phyloP scores from a whole-genome alignment of 2,888 invertebrate genomes.

The Dioctria linearis region DNA sequence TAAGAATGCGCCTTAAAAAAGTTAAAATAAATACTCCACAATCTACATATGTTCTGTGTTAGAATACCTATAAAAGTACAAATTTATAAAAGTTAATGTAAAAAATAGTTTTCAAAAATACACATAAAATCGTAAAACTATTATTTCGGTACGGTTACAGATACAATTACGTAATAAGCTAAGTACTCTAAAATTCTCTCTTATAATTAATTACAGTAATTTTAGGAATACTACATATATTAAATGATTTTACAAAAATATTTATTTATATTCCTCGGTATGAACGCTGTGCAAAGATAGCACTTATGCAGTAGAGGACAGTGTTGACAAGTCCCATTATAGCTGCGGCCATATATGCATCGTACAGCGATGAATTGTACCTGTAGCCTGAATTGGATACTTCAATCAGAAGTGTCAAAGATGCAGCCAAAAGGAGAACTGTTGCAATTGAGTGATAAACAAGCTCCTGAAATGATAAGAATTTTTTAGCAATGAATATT shows the following conservation, averaged over 20 bases:
- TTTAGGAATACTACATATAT: too few species aligned
- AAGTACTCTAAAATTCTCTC: too few species aligned
- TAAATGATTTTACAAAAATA: neutral
- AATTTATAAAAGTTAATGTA: neutral
- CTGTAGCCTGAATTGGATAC: conserved; percentile 72
- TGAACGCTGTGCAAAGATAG: conserved; percentile 82
- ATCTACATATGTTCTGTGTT: neutral
- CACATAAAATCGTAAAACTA: neutral
- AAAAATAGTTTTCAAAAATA: neutral
- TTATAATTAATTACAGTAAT: too few species aligned
- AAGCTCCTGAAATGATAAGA: conserved; percentile 77
- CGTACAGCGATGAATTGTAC: conserved; percentile 72
- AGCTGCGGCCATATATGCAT: conserved; percentile 80
- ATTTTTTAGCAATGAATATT: too few species aligned
- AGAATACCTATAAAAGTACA: neutral
- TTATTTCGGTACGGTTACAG: neutral
- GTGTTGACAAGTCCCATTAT: conserved; percentile 83
- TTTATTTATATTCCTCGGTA: conserved; percentile 80
- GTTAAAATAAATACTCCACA: neutral
- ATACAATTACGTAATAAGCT: neutral
- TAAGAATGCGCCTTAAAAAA: too few species aligned
- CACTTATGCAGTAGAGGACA: conserved; percentile 82
- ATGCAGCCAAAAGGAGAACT: conserved; percentile 80
- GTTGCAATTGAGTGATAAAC: conserved; percentile 85
- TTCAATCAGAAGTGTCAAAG: conserved; percentile 79